These are phyloP conservation scores for Anas acuta DNA, from an alignment of 2,797 vertebrate species.

Conservation along the genomic window DNA sequence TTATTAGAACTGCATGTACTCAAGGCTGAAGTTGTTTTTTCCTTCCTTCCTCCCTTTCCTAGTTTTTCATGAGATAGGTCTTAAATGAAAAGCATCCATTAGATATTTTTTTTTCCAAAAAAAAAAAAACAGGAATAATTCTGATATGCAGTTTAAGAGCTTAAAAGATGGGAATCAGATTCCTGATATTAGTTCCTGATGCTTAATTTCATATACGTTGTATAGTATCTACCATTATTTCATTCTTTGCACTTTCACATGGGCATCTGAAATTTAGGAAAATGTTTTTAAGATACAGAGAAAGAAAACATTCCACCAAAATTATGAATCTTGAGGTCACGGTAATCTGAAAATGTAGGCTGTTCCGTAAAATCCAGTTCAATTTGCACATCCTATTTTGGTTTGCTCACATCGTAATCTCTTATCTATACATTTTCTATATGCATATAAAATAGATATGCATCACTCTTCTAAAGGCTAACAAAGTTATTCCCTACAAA, in stretches of 20 bases:
- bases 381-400: neutral
- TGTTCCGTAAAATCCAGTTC: neutral
- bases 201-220: neutral
- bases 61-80: neutral
- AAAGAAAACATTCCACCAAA: neutral
- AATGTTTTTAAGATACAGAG: neutral
- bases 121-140: neutral
- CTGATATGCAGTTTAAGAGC: neutral
- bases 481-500: neutral
- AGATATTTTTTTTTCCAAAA: neutral
- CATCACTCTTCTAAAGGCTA: neutral
- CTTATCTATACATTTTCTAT: neutral
- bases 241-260: neutral
- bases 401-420: neutral
- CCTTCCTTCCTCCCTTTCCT: fast-evolving
- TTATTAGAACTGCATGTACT: neutral
- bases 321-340: neutral
- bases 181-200: neutral
- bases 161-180: neutral
- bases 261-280: neutral
- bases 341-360: neutral
- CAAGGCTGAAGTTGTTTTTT: neutral
- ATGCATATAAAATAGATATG: neutral
- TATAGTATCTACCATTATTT: neutral
- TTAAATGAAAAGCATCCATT: neutral